These are phyloP conservation scores for Cerastis leucographa DNA, from an alignment of 2,888 invertebrate species.

Conservation along the genomic window DNA sequence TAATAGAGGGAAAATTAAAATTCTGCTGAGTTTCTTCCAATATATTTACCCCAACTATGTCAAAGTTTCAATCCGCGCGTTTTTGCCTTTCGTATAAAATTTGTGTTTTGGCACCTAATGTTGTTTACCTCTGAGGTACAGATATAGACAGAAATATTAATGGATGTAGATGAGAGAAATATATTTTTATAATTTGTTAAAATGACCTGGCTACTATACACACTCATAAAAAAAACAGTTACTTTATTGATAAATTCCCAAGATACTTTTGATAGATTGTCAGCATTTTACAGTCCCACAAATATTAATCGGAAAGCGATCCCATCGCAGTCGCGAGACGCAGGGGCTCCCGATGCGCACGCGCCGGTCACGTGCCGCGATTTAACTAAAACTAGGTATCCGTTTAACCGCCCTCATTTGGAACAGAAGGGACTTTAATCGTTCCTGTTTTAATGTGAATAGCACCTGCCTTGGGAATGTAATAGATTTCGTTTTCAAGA, in stretches of 20 bases:
- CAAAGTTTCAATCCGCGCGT: no score
- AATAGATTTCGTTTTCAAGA: not conserved
- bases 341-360: conserved; percentile 52
- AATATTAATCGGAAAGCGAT: conserved; percentile 67
- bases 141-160: no score
- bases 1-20: no score
- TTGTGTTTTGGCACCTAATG: no score
- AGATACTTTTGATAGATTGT: conserved; percentile 60
- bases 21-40: no score
- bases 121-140: no score
- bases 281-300: conserved; percentile 52
- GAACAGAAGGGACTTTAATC: conserved; percentile 57
- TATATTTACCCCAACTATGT: no score
- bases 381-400: conserved; percentile 69
- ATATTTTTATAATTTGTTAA: no score
- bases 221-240: not conserved
- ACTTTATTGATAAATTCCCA: conserved; percentile 50
- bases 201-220: no score
- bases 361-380: conserved; percentile 69
- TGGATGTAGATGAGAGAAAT: no score
- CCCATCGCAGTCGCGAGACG: conserved; percentile 47
- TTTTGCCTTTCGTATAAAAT: no score
- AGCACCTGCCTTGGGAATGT: conserved; percentile 52
- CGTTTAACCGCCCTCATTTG: conserved; percentile 59
- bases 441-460: conserved; percentile 53